Conservation (phyloP, 2,888 invertebrate genomes). For the Mythimna loreyi region DNA sequence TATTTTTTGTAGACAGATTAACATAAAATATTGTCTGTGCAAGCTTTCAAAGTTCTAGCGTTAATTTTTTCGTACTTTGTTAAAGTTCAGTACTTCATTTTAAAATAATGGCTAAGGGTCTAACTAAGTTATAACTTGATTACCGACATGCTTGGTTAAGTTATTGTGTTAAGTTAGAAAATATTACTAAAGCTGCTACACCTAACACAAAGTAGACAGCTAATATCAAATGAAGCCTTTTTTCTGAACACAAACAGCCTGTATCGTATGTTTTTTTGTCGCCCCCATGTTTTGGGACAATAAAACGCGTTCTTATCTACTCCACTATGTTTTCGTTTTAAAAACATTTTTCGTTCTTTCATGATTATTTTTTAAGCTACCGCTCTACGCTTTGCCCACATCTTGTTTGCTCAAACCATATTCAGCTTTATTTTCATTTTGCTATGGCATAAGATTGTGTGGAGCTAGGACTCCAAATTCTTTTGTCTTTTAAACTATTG, state of each 20-base stretch:
- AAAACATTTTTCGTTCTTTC: slow-evolving; percentile 78
- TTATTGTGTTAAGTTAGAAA: slow-evolving; percentile 4
- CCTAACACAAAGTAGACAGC: slow-evolving; percentile 26
- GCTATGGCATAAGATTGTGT: slow-evolving; percentile 20
- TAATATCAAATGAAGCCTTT: slow-evolving; percentile 39
- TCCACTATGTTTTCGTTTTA: slow-evolving; percentile 84
- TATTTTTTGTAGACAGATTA: slow-evolving; percentile 37
- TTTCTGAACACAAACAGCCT: slow-evolving; percentile 58
- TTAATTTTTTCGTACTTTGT: slow-evolving; percentile 28
- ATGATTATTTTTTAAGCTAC: slow-evolving; percentile 77
- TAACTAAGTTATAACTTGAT: background rate
- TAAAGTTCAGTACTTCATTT: slow-evolving; percentile 39
- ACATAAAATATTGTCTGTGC: slow-evolving; percentile 31
- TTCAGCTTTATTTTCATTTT: slow-evolving; percentile 33
- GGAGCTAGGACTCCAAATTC: slow-evolving; percentile 41
- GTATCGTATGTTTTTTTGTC: slow-evolving; percentile 72
- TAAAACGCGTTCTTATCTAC: slow-evolving; percentile 83
- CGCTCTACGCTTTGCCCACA: slow-evolving; percentile 74
- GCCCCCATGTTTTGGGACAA: slow-evolving; percentile 82
- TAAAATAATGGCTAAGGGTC: background rate
- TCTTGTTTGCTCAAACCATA: slow-evolving; percentile 54
- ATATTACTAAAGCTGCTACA: slow-evolving; percentile 7
- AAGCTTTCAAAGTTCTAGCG: slow-evolving; percentile 24
- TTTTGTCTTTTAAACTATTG: slow-evolving; percentile 63
- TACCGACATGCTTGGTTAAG: background rate